These are phyloP conservation scores for Cephus nigrinus DNA, from an alignment of 2,888 invertebrate genomes.

Conservation along the genomic window DNA sequence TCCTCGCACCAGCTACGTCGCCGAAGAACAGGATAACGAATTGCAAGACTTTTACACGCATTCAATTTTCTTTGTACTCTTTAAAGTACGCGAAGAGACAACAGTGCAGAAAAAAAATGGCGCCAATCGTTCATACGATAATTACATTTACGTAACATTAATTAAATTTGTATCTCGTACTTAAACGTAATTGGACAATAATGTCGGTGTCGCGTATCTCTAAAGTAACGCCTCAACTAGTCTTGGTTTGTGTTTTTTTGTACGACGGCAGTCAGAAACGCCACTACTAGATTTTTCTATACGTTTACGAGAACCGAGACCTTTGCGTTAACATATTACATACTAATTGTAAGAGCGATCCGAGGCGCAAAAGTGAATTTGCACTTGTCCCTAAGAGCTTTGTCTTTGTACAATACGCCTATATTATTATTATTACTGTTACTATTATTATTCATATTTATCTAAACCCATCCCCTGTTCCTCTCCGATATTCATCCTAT, in stretches of 20 bases:
- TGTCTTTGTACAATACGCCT: neutral
- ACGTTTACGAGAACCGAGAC: neutral
- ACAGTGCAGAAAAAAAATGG: neutral
- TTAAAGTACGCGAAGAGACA: neutral
- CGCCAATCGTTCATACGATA: neutral
- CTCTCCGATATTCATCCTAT: neutral
- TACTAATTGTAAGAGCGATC: neutral
- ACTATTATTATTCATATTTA: neutral
- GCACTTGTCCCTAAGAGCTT: neutral
- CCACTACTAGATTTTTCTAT: neutral
- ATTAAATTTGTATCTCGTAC: neutral
- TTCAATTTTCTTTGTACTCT: neutral
- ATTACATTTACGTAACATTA: neutral
- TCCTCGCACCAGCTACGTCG: neutral
- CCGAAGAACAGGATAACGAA: neutral
- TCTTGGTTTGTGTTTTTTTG: neutral
- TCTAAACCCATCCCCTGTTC: neutral
- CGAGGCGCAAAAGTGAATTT: neutral
- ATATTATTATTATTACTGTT: neutral
- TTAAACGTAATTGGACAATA: neutral
- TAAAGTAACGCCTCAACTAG: neutral
- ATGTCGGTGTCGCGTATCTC: neutral
- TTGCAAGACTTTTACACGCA: neutral
- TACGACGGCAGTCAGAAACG: neutral
- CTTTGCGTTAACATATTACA: neutral